Evolutionary conservation across 2,888 invertebrate genomes (phyloP), one percentile per base, ranked within the genome.

Genomic region (Agonopterix alstromeriana): DNA sequence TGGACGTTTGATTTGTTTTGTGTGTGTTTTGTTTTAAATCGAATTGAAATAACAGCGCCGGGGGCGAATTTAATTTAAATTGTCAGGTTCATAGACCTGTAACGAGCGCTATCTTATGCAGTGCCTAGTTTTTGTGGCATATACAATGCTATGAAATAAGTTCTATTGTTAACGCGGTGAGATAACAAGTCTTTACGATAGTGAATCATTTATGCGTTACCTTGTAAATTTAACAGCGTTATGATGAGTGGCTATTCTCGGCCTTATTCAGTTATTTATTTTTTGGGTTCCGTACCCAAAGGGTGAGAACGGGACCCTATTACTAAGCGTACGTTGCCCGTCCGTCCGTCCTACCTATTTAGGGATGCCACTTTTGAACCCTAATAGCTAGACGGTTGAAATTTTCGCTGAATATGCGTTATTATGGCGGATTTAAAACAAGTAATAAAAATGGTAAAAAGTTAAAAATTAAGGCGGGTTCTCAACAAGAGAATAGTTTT

Each of bases 41-140:
- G 76, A 82, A 81, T 78, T 70, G 73, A 71, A 79, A 78, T 73
- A 74, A 70, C 70, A 58, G 65, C 41, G 72, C 73, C 71, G 67
- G 55, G 66, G 73, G 77, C 75, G 70, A 73, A 78, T 81, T 81
- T 76, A 77, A 79, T 82, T 77, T 78, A 70, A 74, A 63, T 67
- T 71, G 71, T 75, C 71, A 65, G 75, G 75, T 70, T 62, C 71
- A 56, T 62, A 61, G 62, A 63, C 63, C 67, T 56, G 53, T 64
- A 52, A 60, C 62, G n/a, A n/a, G 63, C 59, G 63, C 66, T 77
- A 75, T 80, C 78, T n/a, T 73, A 67, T 69, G 70, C 65, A 68
- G 61, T 69, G 67, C 73, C 69, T 58, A 64, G 70, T 79, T 75
- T 76, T 74, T 59, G 55, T 64, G 54, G 53, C 57, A 60, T 52